Evolutionary conservation across 2,797 vertebrate species (phyloP), one percentile per base, ranked within the genome.

Genomic region (Podargus strigoides): DNA sequence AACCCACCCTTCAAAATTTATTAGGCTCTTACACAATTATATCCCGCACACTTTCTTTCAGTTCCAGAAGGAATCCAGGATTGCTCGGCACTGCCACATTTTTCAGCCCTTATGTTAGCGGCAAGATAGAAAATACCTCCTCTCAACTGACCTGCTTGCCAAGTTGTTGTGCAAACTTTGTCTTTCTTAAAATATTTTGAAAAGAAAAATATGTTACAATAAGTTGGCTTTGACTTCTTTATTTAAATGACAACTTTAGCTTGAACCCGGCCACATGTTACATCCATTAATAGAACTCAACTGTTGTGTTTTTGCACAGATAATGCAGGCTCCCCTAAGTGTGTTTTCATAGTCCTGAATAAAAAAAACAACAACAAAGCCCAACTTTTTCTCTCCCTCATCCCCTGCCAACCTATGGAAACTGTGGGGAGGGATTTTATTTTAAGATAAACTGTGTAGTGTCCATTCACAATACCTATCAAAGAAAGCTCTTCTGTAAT

Each of bases 121-220:
- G 89, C 64, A 85, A 97, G 97, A 97, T 63, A 97, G 77, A 95
- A 96, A 96, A 95, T 92, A 95, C 95, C 96, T 97, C 96, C 95
- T 95, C 94, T 95, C 90, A 89, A 87, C 92, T 94, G 95, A 78
- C 95, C 96, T 77, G 53, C 85, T 93, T 96, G 97, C 97, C 97
- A 98, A 97, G 93, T 95, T 95, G 95, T 97, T 97, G 96, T 77
- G 52, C 97, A 97, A 97, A 97, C 87, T 91, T 79, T 92, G 84
- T 95, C 96, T 96, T 94, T 89, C 96, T 95, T 96, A 93, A 97
- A 98, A 97, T 97, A 97, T 97, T 98, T 97, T 97, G 97, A 97
- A 97, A 98, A 97, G 97, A 97, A 97, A 97, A 97, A 97, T 96
- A 97, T 97, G 96, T 80, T 97, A 59, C 62, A 79, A 90, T 94